Conservation (phyloP, 2,888 invertebrate species). For the Orchestes rusci region DNA sequence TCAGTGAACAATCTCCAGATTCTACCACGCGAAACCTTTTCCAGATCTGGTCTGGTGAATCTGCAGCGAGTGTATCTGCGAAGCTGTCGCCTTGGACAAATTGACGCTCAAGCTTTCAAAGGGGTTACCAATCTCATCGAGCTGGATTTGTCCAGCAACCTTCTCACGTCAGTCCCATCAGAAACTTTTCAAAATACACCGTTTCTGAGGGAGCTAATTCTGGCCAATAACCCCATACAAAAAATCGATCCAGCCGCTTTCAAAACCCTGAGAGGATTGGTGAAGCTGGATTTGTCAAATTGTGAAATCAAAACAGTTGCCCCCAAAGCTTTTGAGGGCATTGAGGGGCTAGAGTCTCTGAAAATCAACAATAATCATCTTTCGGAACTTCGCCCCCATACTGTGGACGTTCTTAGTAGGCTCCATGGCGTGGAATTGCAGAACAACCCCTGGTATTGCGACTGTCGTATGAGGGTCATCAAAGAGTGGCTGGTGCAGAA, state of each 20-base stretch:
- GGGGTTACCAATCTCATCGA: slow-evolving; percentile 86
- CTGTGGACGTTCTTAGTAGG: slow-evolving; percentile 65
- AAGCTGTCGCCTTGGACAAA: slow-evolving; percentile 77
- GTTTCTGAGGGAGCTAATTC: slow-evolving; percentile 71
- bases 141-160: slow-evolving; percentile 79
- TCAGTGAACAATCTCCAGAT: slow-evolving; percentile 82
- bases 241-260: slow-evolving; percentile 72
- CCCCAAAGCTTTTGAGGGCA: slow-evolving; percentile 67
- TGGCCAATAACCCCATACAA: slow-evolving; percentile 76
- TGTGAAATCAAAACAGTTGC: slow-evolving; percentile 75
- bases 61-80: slow-evolving; percentile 80
- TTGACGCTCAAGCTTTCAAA: slow-evolving; percentile 76
- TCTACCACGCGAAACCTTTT: slow-evolving; percentile 75
- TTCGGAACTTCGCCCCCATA: slow-evolving; percentile 62
- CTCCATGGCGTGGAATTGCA: slow-evolving; percentile 77
- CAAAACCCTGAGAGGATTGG: slow-evolving; percentile 64
- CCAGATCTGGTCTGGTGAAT: slow-evolving; percentile 72
- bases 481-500: slow-evolving; percentile 75
- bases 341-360: slow-evolving; percentile 67
- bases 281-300: slow-evolving; percentile 76
- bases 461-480: slow-evolving; percentile 73
- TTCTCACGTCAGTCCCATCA: slow-evolving; percentile 72
- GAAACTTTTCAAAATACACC: slow-evolving; percentile 72
- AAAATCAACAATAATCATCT: slow-evolving; percentile 78
- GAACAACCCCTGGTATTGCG: slow-evolving; percentile 85